These are phyloP conservation scores for Eupithecia dodoneata DNA, from an alignment of 2,888 invertebrate genomes.

Conservation along the genomic window DNA sequence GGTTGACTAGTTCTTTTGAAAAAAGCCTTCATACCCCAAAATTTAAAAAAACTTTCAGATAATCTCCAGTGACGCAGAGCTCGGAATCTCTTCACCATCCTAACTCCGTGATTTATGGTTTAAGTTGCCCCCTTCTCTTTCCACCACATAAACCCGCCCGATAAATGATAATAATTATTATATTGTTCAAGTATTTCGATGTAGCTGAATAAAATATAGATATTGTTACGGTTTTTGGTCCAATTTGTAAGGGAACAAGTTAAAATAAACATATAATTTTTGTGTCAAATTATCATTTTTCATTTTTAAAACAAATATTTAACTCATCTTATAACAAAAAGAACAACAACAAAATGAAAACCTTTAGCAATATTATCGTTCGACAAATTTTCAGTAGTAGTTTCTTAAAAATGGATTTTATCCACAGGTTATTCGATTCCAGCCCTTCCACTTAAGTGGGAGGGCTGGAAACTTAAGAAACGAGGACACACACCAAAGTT, in stretches of 20 bases:
- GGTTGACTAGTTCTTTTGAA: not conserved
- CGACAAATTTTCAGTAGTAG: not conserved
- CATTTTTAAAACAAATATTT: too few species aligned
- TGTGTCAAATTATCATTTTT: too few species aligned
- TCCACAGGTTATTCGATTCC: too few species aligned
- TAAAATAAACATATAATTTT: too few species aligned
- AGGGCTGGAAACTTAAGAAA: too few species aligned
- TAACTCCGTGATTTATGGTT: constrained; percentile 43
- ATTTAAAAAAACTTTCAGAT: constrained; percentile 22
- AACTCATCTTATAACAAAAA: too few species aligned
- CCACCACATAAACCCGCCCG: constrained; percentile 78
- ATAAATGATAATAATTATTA: constrained; percentile 83
- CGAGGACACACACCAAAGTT: too few species aligned
- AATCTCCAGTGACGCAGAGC: constrained; percentile 3
- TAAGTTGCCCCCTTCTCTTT: constrained; percentile 62
- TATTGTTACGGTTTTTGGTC: constrained; percentile 52
- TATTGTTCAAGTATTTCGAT: constrained; percentile 82
- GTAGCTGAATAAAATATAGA: constrained; percentile 78
- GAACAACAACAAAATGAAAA: too few species aligned
- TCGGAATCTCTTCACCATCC: constrained; percentile 6
- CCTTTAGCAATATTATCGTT: not conserved
- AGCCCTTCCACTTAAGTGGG: too few species aligned
- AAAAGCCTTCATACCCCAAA: not conserved
- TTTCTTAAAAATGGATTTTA: too few species aligned
- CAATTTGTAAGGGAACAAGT: constrained; percentile 45